These are phyloP conservation scores for Selene dorsalis DNA, from an alignment of 2,797 vertebrate species.

Conservation along the genomic window DNA sequence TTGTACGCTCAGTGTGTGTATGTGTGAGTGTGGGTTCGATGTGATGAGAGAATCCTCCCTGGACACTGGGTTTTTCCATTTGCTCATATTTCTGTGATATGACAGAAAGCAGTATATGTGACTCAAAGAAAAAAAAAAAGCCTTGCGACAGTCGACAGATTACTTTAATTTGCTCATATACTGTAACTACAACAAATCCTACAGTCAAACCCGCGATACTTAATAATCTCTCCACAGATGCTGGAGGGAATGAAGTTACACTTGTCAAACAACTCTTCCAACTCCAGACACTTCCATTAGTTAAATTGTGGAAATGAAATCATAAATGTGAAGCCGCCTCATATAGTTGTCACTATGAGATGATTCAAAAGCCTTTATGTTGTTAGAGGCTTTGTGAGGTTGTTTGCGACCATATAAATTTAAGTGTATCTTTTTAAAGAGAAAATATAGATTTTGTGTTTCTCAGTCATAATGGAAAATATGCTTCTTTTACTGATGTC, in stretches of 20 bases:
- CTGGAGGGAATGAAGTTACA: constrained; percentile 56
- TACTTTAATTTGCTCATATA: constrained; percentile 70
- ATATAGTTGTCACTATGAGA: constrained; percentile 37
- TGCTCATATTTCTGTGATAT: constrained; percentile 43
- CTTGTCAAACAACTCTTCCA: constrained; percentile 53
- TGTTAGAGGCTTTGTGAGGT: constrained; percentile 1
- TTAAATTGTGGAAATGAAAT: constrained; percentile 60
- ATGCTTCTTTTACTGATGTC: background rate
- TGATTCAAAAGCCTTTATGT: constrained; percentile 36
- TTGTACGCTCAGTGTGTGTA: constrained; percentile 8
- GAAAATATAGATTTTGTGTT: background rate
- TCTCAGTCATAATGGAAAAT: background rate
- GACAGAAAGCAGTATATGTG: constrained; percentile 51
- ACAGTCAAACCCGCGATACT: constrained; percentile 49
- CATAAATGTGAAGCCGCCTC: constrained; percentile 42
- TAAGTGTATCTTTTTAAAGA: constrained; percentile 6
- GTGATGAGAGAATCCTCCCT: constrained; percentile 32
- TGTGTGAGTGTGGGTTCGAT: constrained; percentile 38
- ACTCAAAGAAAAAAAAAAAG: constrained; percentile 48
- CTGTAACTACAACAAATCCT: constrained; percentile 66
- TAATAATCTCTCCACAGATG: constrained; percentile 62
- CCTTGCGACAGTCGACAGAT: constrained; percentile 65
- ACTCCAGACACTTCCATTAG: constrained; percentile 60
- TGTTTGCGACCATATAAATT: constrained; percentile 13
- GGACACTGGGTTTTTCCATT: constrained; percentile 58